phyloP scores from a whole-genome alignment of 2,888 invertebrate genomes.

The Brachylomia viminalis region DNA sequence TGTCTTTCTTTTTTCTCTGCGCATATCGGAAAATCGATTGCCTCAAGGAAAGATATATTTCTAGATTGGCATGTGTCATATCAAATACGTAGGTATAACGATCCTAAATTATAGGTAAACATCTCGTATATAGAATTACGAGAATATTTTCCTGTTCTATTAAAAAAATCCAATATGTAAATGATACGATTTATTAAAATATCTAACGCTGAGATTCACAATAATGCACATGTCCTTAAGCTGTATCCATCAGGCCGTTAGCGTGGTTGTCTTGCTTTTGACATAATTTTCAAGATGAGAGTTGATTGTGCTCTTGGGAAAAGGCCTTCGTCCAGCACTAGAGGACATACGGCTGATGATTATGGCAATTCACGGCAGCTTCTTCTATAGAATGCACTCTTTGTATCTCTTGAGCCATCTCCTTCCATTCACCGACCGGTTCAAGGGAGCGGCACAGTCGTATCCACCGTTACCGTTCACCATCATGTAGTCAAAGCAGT shows the following conservation, averaged over 20 bases:
- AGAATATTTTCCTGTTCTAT: background rate
- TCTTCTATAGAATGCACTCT: slow-evolving; percentile 73
- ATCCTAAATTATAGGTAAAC: background rate
- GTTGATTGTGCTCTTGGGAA: background rate
- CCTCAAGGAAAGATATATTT: background rate
- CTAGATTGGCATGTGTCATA: background rate
- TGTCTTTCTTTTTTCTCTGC: too few relatives aligned
- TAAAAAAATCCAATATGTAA: background rate
- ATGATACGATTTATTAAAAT: background rate
- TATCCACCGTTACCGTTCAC: slow-evolving; percentile 91
- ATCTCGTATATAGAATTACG: too few relatives aligned
- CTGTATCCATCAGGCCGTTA: background rate
- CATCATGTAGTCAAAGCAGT: slow-evolving; percentile 92
- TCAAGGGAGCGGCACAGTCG: slow-evolving; percentile 86
- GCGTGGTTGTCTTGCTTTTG: background rate
- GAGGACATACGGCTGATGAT: too few relatives aligned
- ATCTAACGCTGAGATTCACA: background rate
- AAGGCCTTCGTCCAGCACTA: background rate
- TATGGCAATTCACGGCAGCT: background rate
- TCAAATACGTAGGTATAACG: background rate
- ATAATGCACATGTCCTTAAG: background rate
- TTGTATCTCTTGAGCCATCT: slow-evolving; percentile 83
- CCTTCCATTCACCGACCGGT: slow-evolving; percentile 80
- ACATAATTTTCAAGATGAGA: background rate
- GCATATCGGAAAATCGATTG: background rate